A percentile compares a stretch with the other conserved stretches of the same genome.
phyloP scores from a whole-genome alignment of 35 echinoderm and acorn worm genomes.

The Ophioderma brevispina region DNA sequence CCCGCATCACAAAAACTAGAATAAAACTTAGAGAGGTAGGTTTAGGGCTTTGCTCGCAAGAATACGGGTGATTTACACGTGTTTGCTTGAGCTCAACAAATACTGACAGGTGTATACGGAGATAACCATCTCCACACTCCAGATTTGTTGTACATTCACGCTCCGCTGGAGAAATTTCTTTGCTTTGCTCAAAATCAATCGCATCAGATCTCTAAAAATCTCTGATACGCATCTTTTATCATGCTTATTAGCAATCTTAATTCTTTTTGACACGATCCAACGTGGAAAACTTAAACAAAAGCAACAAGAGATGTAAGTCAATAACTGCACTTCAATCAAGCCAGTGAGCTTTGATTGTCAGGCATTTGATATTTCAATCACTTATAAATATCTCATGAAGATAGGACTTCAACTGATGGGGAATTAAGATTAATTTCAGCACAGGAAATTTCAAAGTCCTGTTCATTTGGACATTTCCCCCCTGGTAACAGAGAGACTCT shows the following conservation, averaged over 20 bases:
- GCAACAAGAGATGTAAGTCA: not conserved
- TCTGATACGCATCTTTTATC: not conserved
- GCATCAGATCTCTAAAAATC: not conserved
- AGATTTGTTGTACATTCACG: not conserved
- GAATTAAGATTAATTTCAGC: not conserved
- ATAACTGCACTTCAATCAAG: not conserved
- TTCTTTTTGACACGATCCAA: not conserved
- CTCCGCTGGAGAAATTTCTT: not conserved
- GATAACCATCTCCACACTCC: not conserved
- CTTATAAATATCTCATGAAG: not conserved
- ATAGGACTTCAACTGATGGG: not conserved
- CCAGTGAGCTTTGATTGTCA: not conserved
- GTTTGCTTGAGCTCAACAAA: not conserved
- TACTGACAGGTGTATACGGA: not conserved
- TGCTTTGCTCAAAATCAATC: not conserved
- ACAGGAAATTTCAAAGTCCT: conserved; percentile 6
- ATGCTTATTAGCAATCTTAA: not conserved
- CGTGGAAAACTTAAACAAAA: not conserved
- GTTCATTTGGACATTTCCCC: not conserved
- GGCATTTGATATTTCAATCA: not conserved
- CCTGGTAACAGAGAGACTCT: not conserved
- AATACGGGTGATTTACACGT: not conserved
- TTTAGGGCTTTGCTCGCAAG: not conserved
- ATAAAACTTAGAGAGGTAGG: not conserved
- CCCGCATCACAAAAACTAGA: not conserved